Evolutionary conservation across 2,797 vertebrate genomes (phyloP).

Genomic region (Gila robusta): DNA sequence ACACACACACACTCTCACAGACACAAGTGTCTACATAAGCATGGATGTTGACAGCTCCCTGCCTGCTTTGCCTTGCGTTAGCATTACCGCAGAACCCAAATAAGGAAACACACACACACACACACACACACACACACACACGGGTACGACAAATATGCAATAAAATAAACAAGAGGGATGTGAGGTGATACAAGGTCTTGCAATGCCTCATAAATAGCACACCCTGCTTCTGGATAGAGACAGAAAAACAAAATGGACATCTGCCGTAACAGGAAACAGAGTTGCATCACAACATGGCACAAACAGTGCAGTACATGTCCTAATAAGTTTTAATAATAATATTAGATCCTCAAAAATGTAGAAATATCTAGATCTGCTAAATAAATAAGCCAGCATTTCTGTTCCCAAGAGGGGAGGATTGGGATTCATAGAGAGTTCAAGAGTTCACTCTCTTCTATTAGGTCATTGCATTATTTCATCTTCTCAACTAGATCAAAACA

Average conservation of each 20-base stretch:
- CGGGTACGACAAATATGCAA: constrained; percentile 49
- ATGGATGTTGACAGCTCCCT: constrained; percentile 25
- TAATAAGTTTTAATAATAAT: background rate
- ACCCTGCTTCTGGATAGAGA: constrained; percentile 60
- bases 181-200: constrained; percentile 61
- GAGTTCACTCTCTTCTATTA: background rate
- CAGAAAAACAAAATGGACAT: constrained; percentile 45
- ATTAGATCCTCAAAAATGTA: background rate
- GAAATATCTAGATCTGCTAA: background rate
- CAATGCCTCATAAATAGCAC: constrained; percentile 61
- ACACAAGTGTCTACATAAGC: constrained; percentile 22
- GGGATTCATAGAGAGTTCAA: background rate
- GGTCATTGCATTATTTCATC: constrained; percentile 12
- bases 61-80: constrained; percentile 1
- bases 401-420: background rate
- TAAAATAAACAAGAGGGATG: constrained; percentile 52
- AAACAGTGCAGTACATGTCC: background rate
- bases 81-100: constrained; percentile 32
- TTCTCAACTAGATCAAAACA: constrained; percentile 20
- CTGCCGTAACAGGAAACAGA: constrained; percentile 18
- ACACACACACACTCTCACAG: background rate
- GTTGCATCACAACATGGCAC: constrained; percentile 22
- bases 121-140: constrained; percentile 29
- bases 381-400: background rate
- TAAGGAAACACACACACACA: background rate